phyloP scores from a whole-genome alignment of 30 jellyfish, hydroid and myxozoan species.

The Pseudorhiza aurosa region DNA sequence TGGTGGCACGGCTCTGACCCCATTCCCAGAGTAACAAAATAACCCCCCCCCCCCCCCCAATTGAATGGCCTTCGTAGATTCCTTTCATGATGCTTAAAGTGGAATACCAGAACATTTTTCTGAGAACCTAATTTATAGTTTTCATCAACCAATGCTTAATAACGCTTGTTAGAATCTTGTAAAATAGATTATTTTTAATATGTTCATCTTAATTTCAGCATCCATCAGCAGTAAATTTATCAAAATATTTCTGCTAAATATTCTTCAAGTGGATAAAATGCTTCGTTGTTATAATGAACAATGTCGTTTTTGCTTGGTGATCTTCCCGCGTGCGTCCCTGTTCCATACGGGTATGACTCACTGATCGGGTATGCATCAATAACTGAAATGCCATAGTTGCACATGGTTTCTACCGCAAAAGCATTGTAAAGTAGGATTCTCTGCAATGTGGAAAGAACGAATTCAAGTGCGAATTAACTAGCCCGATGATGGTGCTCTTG shows the following conservation, averaged over 20 bases:
- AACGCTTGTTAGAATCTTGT: no score
- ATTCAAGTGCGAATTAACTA: neutral
- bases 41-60: no score
- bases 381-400: slow-evolving; percentile 52
- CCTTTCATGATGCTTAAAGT: no score
- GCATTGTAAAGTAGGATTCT: slow-evolving; percentile 83
- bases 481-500: neutral
- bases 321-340: slow-evolving; percentile 79
- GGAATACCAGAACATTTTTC: no score
- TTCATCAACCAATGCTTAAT: no score
- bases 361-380: slow-evolving; percentile 72
- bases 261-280: slow-evolving; percentile 76
- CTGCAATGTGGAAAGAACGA: slow-evolving; percentile 27
- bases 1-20: no score
- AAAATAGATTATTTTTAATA: no score
- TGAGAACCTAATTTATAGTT: no score
- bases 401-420: slow-evolving; percentile 64
- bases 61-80: no score
- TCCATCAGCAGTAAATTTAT: no score
- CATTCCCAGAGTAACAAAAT: no score
- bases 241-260: slow-evolving; percentile 12
- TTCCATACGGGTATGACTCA: slow-evolving; percentile 74
- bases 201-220: no score
- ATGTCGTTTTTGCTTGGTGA: slow-evolving; percentile 60
- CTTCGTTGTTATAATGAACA: slow-evolving; percentile 82